Base-by-base conservation (phyloP, 2,888 invertebrate species). In the Andrena hattorfiana region DNA sequence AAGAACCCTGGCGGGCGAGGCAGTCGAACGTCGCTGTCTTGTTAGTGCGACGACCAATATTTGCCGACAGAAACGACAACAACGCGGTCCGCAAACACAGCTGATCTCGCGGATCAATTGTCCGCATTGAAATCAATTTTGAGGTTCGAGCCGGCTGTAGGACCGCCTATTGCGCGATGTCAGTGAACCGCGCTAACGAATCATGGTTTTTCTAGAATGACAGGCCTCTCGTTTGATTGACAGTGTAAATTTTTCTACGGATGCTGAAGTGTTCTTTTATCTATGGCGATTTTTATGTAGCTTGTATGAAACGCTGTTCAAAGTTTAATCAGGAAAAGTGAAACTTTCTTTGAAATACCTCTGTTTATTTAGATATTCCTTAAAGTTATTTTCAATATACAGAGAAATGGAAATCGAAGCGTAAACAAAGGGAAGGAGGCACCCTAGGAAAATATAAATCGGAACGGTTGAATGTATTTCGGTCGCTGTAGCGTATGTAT, bases 121-220 rank as follows among this genome's bases (percentile, higher is more conserved):
- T 64, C 73, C 73, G 83, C 85, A 90, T 89, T 86, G 83, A 89
- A 87, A 85, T 82, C 90, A 89, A 90, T 90, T 88, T 85, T 75
- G 73, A 62, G 74, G 49, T 28, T 48, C 77, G 76, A 35, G 48
- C 59, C 64, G 59, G 28, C 56, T 20, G 51, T 74, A 70, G 83
- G 81, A 78, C 84, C 67, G 80, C 63, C 74, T 66, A 81, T 74
- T 82, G 77, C 32, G 69, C 64, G 67, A 71, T 82, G 87, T 87
- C 85, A 71, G 64, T 81, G 86, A 84, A 87, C 77, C 83, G 71
- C 72, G 82, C 84, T 79, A 79, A 20, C n/a, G 23, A n/a, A 62
- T 51, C 2, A 68, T 20, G 20, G 8, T 10, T 28, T n/a, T 28
- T n/a, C 42, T 10, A 3, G n/a, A n/a, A 2, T 4, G 5, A 6